Conservation (phyloP, 2,113 vertebrate species). For the Lepidothrix coronata region DNA sequence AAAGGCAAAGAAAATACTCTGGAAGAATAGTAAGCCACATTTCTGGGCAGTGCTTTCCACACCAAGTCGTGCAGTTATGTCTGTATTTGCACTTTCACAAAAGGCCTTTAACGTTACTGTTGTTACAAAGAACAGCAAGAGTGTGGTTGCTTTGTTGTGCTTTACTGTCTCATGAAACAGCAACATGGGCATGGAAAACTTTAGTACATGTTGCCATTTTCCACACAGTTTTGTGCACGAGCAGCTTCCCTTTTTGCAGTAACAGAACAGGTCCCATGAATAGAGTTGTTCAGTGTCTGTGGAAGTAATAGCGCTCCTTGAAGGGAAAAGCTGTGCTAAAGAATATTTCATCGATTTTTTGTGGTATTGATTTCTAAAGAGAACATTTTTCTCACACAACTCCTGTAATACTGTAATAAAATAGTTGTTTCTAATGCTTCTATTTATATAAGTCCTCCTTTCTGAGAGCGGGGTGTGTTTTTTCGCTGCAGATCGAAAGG, state of each 20-base stretch:
- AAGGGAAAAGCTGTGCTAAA: neutral
- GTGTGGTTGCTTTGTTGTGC: neutral
- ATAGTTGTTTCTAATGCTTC: neutral
- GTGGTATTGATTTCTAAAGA: neutral
- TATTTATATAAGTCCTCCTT: neutral
- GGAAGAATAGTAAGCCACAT: neutral
- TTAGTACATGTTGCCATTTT: neutral
- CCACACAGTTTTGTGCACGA: neutral
- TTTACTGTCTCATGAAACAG: neutral
- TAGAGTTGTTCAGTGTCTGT: neutral
- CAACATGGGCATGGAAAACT: neutral
- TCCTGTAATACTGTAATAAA: neutral
- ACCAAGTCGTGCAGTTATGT: fast-evolving
- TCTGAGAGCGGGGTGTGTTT: neutral
- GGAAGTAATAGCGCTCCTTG: neutral
- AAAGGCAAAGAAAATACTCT: neutral
- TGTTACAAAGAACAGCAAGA: neutral
- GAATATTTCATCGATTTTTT: neutral
- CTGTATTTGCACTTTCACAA: neutral
- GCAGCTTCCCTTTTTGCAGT: neutral
- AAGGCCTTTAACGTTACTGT: fast-evolving
- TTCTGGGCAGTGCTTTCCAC: neutral
- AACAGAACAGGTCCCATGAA: neutral
- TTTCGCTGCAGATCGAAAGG: constrained; percentile 80
- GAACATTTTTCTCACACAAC: neutral